Base-by-base conservation (phyloP, 2,888 invertebrate species). In the Baronia brevicornis region DNA sequence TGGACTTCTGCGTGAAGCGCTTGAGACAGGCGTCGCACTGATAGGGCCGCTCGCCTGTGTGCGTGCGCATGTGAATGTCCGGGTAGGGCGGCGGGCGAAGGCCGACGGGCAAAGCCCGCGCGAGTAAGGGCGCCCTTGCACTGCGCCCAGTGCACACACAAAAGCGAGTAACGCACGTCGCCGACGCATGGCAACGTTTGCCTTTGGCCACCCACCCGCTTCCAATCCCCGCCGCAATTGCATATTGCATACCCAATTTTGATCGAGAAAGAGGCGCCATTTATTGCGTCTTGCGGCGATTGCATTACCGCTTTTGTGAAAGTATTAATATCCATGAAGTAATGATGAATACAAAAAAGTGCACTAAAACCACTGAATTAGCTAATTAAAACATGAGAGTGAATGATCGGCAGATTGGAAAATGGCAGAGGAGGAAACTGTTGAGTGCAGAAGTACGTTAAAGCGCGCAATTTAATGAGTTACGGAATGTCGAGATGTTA, bases 1-100 rank as follows among this genome's bases (percentile, higher is more conserved):
- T 91, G 69, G 91, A 91, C 80, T 92, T 91, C 84, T 92, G 92
- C 56, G 91, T 91, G 82, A 92, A 92, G 68, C 91, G 87, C 82
- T 92, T 92, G 62, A 89, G 86, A 74, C 92, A 92, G 56, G 88
- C 85, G 73, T 90, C 90, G 82, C 92, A 92, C 77, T 91, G 84
- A 77, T 85, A 86, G 55, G 85, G 85, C 75, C 85, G 84, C 77
- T 85, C 91, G 58, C 91, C 84, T 84, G 82, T 79, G 66, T 78
- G 80, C 77, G 77, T 75, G 74, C 85, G 80, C 78, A 75, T 70
- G 80, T 84, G 82, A 72, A 70, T 77, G 74, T 78, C 82, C 71
- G 78, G 74, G 70, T 75, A 69, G 65, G 73, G 64, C 79, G 79
- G 60, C 82, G 75, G 61, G 69, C 71, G 73, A 74, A 73, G 62